phyloP scores from a whole-genome alignment of 2,888 invertebrate genomes.

The Spilosoma lubricipeda region DNA sequence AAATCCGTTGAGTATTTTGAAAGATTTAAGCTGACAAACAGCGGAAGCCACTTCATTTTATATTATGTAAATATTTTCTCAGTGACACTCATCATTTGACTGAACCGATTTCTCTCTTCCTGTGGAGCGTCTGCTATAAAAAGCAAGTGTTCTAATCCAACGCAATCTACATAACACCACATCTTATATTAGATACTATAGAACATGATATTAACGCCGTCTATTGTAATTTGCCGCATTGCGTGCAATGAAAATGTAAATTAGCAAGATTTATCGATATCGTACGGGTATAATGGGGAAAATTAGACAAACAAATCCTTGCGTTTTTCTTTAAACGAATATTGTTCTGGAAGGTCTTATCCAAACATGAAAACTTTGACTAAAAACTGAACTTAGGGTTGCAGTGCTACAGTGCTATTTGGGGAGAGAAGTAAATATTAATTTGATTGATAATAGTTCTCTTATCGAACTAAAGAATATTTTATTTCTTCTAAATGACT shows the following conservation, averaged over 20 bases:
- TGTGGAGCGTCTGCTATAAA: constrained; percentile 12
- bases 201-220: constrained; percentile 38
- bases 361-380: too few species aligned
- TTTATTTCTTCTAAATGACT: background rate
- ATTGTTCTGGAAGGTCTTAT: too few species aligned
- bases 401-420: background rate
- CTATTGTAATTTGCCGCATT: constrained; percentile 38
- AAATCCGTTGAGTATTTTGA: too few species aligned
- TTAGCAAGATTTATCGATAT: constrained; percentile 25
- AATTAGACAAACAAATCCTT: background rate
- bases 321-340: background rate
- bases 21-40: too few species aligned
- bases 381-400: too few species aligned
- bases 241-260: constrained; percentile 45
- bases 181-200: constrained; percentile 59
- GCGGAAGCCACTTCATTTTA: too few species aligned
- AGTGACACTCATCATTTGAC: background rate
- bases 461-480: background rate
- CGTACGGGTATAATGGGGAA: background rate
- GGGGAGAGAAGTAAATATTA: background rate
- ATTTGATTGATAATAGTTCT: background rate
- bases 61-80: background rate
- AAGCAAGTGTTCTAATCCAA: constrained; percentile 62
- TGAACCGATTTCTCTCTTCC: background rate
- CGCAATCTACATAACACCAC: constrained; percentile 57